Evolutionary conservation across 1,140 invertebrate genomes (phyloP).

Genomic region (Temnothorax nylanderi): DNA sequence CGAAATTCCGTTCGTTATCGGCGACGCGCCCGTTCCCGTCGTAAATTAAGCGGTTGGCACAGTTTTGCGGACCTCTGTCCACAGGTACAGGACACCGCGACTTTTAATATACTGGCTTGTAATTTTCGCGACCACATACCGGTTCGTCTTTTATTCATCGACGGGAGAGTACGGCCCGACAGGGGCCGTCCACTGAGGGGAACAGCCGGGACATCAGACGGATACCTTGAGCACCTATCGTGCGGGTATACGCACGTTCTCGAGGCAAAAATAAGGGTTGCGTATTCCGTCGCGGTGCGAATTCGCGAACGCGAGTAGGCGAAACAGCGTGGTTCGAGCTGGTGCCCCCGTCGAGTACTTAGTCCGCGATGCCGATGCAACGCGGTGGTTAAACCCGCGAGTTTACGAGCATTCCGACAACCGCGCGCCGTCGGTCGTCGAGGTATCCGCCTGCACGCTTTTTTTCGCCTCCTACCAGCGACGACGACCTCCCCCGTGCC

Average conservation of each 20-base stretch:
- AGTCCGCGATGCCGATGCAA: slow-evolving; percentile 28
- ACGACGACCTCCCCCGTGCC: not conserved
- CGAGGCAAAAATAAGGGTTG: slow-evolving; percentile 53
- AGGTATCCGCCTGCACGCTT: slow-evolving; percentile 55
- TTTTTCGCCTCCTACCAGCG: slow-evolving; percentile 24
- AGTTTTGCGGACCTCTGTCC: slow-evolving; percentile 25
- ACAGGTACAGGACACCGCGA: not conserved
- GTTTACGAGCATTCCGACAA: slow-evolving; percentile 77
- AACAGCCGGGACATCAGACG: not conserved
- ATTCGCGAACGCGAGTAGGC: slow-evolving; percentile 6
- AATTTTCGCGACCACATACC: slow-evolving; percentile 22
- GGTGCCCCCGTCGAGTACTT: slow-evolving; percentile 41
- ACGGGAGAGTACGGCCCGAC: not conserved
- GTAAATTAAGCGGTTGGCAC: slow-evolving; percentile 57
- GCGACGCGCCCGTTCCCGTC: not conserved
- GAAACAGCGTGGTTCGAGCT: not conserved
- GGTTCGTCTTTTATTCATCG: slow-evolving; percentile 39
- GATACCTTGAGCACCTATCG: slow-evolving; percentile 8
- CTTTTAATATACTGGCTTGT: slow-evolving; percentile 36
- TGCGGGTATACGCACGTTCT: not conserved
- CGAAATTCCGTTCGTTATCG: slow-evolving; percentile 30
- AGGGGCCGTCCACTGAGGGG: not conserved
- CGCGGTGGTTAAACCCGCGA: slow-evolving; percentile 69
- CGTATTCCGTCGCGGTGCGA: slow-evolving; percentile 19
- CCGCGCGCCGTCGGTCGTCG: slow-evolving; percentile 50